Evolutionary conservation across 2,797 vertebrate genomes (phyloP).

Genomic region (Furcifer pardalis): DNA sequence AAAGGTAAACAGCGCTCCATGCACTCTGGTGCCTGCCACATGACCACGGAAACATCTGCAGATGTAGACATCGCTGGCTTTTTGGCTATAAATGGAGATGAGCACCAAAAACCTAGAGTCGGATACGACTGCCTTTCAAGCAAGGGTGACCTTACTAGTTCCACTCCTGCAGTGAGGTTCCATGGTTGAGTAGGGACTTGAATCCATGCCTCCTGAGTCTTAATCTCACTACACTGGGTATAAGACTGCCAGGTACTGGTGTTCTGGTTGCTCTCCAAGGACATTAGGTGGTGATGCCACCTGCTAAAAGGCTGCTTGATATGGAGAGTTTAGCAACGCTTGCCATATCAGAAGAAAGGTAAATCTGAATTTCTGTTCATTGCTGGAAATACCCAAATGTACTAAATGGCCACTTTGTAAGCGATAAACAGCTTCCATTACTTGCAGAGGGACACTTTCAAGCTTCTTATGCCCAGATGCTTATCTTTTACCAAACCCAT

Average conservation of each 20-base stretch:
- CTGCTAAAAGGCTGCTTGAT: neutral
- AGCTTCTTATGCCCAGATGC: neutral
- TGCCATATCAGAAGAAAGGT: neutral
- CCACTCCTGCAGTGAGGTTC: too few species aligned
- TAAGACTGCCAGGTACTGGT: neutral
- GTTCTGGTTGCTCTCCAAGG: neutral
- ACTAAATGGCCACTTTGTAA: neutral
- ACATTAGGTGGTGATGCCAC: neutral
- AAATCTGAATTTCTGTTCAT: neutral
- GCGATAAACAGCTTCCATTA: neutral
- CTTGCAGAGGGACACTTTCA: neutral
- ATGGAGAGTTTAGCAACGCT: neutral
- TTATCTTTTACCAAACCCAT: neutral
- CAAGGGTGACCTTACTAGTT: too few species aligned
- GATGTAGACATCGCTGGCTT: too few species aligned
- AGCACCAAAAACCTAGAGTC: too few species aligned
- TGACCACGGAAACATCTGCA: too few species aligned
- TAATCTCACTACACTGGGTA: too few species aligned
- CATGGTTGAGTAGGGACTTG: too few species aligned
- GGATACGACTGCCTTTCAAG: too few species aligned
- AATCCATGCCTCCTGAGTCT: too few species aligned
- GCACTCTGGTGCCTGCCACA: too few species aligned
- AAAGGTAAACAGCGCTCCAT: too few species aligned
- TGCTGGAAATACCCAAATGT: neutral
- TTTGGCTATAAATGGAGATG: too few species aligned